Base-by-base conservation (phyloP, 2,888 invertebrate genomes). In the Lagria hirta region DNA sequence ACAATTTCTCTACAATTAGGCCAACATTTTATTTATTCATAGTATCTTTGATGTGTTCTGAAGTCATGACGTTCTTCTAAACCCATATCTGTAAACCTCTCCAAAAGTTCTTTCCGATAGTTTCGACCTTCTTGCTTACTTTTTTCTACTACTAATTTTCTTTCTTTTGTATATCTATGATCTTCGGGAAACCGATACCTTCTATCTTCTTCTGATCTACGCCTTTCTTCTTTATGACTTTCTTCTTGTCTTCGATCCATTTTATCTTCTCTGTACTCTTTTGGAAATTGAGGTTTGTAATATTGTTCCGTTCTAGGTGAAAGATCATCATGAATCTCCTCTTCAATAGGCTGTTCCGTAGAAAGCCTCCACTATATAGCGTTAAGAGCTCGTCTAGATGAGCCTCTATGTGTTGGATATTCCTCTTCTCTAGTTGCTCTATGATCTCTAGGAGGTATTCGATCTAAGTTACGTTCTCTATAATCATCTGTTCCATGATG, bases 371-470 rank as follows among this genome's bases (percentile, higher is more conserved):
- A 77, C 81, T 84, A 86, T 72, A 86, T 84, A 70, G 84, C 85
- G 73, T 85, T 85, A 61, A 84, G 79, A 59, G 83, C 82, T 64
- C 85, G 78, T 48, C 84, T 77, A 59, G 84, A 81, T 23, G 82
- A 76, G 49, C 79, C 79, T 70, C 81, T 78, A 55, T 73, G 73
- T 32, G 73, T 65, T 12, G 73, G 66, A 43, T 71, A 72, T 43
- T 74, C 72, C 42, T 72, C 71, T 43, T 71, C 67, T 35, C 66
- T 55, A 22, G 58, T 51, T 6, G 53, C 51, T 42, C 69, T 49
- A 44, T 67, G 65, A 33, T 69, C 68, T 35, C 69, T 50, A 20
- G 60, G 52, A 17, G 61, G 52, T 48, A 33, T 65, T 23, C 46
- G 54, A 36, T 67, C 68, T 48, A 64, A 46, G 10, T 59, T 61